A percentile compares a stretch with the other conserved stretches of the same genome.
Evolutionary conservation across 1,140 invertebrate genomes (phyloP).

Genomic region (Magallana ariakensis): DNA sequence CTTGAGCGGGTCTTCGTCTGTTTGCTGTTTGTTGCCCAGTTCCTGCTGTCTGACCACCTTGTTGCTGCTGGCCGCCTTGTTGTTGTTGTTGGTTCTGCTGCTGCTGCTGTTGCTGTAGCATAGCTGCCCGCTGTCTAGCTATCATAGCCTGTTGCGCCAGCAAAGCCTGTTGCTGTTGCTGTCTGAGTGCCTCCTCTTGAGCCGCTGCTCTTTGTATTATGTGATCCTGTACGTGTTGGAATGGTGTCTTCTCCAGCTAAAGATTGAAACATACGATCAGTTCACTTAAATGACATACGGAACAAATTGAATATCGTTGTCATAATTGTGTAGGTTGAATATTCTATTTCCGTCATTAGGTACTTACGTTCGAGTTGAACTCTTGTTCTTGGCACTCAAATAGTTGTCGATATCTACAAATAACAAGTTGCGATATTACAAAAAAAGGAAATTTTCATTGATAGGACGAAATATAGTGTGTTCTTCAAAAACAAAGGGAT

Average conservation of each 20-base stretch:
- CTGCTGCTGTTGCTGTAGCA: not conserved
- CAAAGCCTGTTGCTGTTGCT: not conserved
- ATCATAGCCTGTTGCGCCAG: not conserved
- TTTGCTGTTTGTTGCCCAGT: not conserved
- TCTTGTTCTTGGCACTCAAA: conserved; percentile 9
- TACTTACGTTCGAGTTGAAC: conserved; percentile 1
- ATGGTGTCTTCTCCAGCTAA: not conserved
- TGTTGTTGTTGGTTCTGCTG: not conserved
- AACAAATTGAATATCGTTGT: not conserved
- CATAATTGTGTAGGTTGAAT: too few relatives aligned
- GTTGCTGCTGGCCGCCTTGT: not conserved
- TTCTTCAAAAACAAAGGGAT: not conserved
- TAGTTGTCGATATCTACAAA: not conserved
- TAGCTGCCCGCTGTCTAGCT: not conserved
- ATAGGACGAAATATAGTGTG: not conserved
- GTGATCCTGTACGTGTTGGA: not conserved
- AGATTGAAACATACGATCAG: not conserved
- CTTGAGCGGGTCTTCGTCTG: not conserved
- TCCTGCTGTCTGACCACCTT: not conserved
- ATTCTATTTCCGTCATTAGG: too few relatives aligned
- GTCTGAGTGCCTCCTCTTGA: not conserved
- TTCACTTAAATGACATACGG: not conserved
- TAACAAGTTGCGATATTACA: not conserved
- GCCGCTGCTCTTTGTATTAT: not conserved
- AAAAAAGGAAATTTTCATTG: not conserved